phyloP scores from a whole-genome alignment of 64 coral and sea anemone genomes.

The Stylophora pistillata region DNA sequence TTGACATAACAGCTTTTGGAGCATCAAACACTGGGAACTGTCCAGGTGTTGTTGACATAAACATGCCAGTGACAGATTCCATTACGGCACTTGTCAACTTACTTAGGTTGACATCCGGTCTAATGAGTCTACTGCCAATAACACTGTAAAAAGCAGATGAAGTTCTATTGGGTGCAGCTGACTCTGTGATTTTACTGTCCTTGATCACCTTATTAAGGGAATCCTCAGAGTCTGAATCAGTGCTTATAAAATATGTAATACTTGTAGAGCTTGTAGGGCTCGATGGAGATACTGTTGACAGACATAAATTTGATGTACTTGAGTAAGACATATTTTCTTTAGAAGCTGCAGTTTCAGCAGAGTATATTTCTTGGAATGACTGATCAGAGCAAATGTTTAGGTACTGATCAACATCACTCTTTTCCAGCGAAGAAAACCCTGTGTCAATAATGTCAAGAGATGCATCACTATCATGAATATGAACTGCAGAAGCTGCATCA shows the following conservation, averaged over 20 bases:
- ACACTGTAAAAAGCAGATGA: slow-evolving; percentile 18
- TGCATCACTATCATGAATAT: neutral
- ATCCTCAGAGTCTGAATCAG: slow-evolving; percentile 74
- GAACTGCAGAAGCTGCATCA: neutral
- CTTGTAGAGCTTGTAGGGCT: slow-evolving; percentile 20
- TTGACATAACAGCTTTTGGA: slow-evolving; percentile 37
- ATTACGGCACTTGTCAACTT: slow-evolving; percentile 86
- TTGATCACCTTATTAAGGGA: neutral
- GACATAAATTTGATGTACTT: neutral
- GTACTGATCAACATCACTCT: neutral
- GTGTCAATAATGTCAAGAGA: slow-evolving; percentile 50
- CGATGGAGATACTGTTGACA: slow-evolving; percentile 29
- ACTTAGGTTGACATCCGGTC: slow-evolving; percentile 81
- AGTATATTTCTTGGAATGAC: slow-evolving; percentile 17
- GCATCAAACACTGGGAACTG: slow-evolving; percentile 35
- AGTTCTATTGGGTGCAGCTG: neutral
- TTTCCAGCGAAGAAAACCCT: slow-evolving; percentile 39
- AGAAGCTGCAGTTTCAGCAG: neutral
- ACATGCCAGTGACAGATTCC: slow-evolving; percentile 87
- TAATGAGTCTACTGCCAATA: slow-evolving; percentile 12
- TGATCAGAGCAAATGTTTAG: neutral
- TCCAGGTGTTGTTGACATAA: slow-evolving; percentile 50
- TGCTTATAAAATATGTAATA: slow-evolving; percentile 46
- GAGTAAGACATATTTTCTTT: slow-evolving; percentile 13
- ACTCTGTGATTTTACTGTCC: slow-evolving; percentile 20